Evolutionary conservation across 1,140 invertebrate species (phyloP), one percentile per base, ranked within the genome.

Genomic region (Aphelinus atriplicis): DNA sequence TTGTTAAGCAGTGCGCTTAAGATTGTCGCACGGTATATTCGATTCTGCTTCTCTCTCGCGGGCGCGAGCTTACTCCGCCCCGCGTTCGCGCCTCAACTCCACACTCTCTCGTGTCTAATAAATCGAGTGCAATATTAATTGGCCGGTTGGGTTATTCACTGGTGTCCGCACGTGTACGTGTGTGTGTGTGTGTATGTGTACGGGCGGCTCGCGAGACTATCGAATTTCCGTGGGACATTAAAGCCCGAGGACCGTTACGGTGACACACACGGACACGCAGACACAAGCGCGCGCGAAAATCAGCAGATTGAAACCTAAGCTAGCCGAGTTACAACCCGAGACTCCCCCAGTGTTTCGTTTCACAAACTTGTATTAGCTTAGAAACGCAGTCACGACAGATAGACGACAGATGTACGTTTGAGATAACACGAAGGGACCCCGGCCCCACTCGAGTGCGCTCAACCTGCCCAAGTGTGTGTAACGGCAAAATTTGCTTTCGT

Each of bases 1-100:
- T 85, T 86, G 85, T 86, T 83, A 84, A 83, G 80, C 81, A 82
- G 80, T 81, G 83, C 82, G 82, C 82, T 85, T 85, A 84, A 86
- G 83, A 86, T 86, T 86, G 83, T 81, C 80, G 78, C 79, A 26
- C 26, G 26, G 26, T 79, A 80, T 77, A 78, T 74, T 70, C 64
- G 73, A 9, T 63, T 45, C 50, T 71, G 51, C 58, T 55, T 26
- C 26, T 26, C 26, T 26, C 26, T 26, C 26, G 26, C 26, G 26
- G 26, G 26, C 26, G 26, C 26, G 26, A 26, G 26, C 26, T 26
- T 26, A 26, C 26, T 26, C 26, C 26, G 26, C 26, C 26, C 26
- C 26, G 26, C 26, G 26, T 26, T 26, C 26, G 26, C 26, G 26
- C 26, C 26, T 26, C 26, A 26, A 26, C 26, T 26, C 26, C 26